Base-by-base conservation (phyloP, 2,113 vertebrate genomes). In the Hyla sarda region DNA sequence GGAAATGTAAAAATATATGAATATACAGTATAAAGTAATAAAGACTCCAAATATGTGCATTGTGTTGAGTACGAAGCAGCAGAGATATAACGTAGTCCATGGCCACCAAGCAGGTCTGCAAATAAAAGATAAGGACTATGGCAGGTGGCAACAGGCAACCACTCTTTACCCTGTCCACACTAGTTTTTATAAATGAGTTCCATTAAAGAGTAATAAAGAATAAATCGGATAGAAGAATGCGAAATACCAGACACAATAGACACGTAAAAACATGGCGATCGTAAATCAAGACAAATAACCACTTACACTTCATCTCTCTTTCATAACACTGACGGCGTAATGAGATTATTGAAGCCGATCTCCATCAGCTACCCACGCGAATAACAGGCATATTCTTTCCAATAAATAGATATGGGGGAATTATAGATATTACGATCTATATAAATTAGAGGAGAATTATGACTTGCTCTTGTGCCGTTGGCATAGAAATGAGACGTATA, bases 261-360 rank as follows among this genome's bases (percentile, higher is more conserved):
- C 2, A 30, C 16, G 6, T 8, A 37, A 71, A 23, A 37, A 37
- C 67, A 71, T 23, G 67, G 67, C 32, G 32, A 48, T 11, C n/a
- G 19, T 54, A 32, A 52, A 52, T 52, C 74, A 77, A 50, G 74
- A 32, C n/a, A 77, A 77, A 77, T 76, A 50, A 28, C 25, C 73
- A 19, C 45, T 28, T 76, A 30, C 25, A 52, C 47, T 30, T 52
- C 74, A 77, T 77, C 48, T 54, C 47, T 76, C 48, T 54, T 48
- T 30, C 74, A 77, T 77, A 77, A 77, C 17, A 3, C 45, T 19
- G 47, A 48, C 14, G 23, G 14, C 19, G 17, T 45, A 76, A 76
- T 76, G 13, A 52, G 73, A 76, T 76, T 76, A 52, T 12, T 1
- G 14, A 52, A 47, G 47, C 48, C 74, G 41, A 52, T 30, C 16